phyloP scores from a whole-genome alignment of 2,797 vertebrate species.

The Argyrosomus regius region DNA sequence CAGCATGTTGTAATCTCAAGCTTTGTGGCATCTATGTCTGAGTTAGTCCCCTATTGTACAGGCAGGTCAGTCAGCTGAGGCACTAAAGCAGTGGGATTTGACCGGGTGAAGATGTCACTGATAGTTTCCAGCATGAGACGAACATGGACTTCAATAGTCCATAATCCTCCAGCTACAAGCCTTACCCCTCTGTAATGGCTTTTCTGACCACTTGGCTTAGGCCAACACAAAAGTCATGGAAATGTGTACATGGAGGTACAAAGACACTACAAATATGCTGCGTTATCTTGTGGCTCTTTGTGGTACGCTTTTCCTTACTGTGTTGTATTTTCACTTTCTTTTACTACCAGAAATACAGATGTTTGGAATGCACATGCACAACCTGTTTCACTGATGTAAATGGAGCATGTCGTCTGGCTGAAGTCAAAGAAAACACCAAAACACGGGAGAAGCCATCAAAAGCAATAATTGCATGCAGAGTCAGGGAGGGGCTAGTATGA shows the following conservation, averaged over 20 bases:
- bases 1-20: slow-evolving; percentile 33
- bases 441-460: slow-evolving; percentile 63
- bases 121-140: slow-evolving; percentile 78
- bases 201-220: slow-evolving; percentile 80
- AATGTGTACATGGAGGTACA: slow-evolving; percentile 74
- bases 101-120: slow-evolving; percentile 83
- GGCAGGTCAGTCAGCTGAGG: slow-evolving; percentile 68
- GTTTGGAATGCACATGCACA: slow-evolving; percentile 6
- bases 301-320: neutral
- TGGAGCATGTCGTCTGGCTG: slow-evolving; percentile 24
- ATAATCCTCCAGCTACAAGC: slow-evolving; percentile 79
- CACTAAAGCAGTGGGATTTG: slow-evolving; percentile 82
- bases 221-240: slow-evolving; percentile 79
- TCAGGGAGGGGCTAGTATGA: slow-evolving; percentile 69
- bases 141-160: slow-evolving; percentile 80
- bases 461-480: slow-evolving; percentile 72
- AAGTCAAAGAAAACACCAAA: slow-evolving; percentile 58
- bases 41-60: slow-evolving; percentile 60
- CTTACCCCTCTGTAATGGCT: slow-evolving; percentile 83
- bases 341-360: neutral
- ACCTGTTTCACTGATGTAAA: slow-evolving; percentile 39
- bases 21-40: slow-evolving; percentile 32
- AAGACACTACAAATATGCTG: slow-evolving; percentile 44
- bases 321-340: slow-evolving; percentile 14
- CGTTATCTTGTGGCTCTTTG: slow-evolving; percentile 4